These are phyloP conservation scores for Copidosoma floridanum DNA, from an alignment of 1,140 invertebrate species.

Conservation along the genomic window DNA sequence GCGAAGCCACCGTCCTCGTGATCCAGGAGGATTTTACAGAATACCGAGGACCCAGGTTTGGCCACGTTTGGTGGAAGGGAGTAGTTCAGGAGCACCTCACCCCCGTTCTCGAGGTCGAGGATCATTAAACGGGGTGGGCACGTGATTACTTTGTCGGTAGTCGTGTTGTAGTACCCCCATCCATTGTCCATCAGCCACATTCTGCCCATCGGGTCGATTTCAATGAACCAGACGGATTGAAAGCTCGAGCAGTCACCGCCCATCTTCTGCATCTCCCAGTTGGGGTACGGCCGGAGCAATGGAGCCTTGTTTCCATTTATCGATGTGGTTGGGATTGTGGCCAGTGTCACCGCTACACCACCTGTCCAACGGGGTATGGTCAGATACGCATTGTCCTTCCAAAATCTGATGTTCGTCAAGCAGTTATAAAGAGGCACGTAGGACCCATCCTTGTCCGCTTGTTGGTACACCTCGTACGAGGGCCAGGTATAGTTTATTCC, in stretches of 20 bases:
- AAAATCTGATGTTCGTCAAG: conserved; percentile 64
- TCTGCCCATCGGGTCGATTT: conserved; percentile 65
- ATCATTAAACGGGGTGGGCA: conserved; percentile 68
- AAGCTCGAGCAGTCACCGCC: conserved; percentile 63
- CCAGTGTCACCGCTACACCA: conserved; percentile 68
- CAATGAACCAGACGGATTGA: conserved; percentile 70
- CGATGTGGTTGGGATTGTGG: conserved; percentile 55
- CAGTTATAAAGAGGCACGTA: conserved; percentile 65
- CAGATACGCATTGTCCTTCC: conserved; percentile 63
- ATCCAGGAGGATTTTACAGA: conserved; percentile 70
- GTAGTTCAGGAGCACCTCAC: conserved; percentile 58
- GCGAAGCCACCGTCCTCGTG: conserved; percentile 66
- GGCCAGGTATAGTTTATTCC: conserved; percentile 49
- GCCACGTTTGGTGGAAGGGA: conserved; percentile 59
- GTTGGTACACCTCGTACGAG: conserved; percentile 45
- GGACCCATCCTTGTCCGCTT: conserved; percentile 51
- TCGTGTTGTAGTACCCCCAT: conserved; percentile 55
- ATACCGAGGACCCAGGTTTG: conserved; percentile 55
- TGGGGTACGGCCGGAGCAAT: conserved; percentile 64
- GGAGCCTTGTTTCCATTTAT: conserved; percentile 59
- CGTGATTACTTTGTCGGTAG: conserved; percentile 50
- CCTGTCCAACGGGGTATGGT: conserved; percentile 64
- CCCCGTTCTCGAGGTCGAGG: conserved; percentile 64
- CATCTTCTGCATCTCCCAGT: conserved; percentile 65
- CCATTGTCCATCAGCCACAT: conserved; percentile 74